These are phyloP conservation scores for Rhadinocentrus ornatus DNA, from an alignment of 2,797 vertebrate species.

Conservation along the genomic window DNA sequence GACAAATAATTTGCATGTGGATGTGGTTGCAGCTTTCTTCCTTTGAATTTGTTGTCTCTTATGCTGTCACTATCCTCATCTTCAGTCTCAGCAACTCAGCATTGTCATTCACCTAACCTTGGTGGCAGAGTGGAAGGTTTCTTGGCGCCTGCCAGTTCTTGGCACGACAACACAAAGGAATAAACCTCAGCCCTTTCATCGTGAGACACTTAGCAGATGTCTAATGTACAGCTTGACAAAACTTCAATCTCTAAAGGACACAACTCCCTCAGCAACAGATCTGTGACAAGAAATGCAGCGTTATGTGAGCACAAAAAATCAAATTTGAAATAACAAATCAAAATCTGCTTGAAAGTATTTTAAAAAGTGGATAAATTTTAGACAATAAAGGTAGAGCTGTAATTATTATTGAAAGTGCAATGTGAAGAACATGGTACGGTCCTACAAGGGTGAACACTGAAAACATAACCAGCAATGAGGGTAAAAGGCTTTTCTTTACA, in stretches of 20 bases:
- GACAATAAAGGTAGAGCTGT: not conserved
- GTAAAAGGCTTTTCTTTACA: not conserved
- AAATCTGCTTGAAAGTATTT: slow-evolving; percentile 36
- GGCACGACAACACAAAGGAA: slow-evolving; percentile 68
- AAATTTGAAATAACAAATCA: slow-evolving; percentile 37
- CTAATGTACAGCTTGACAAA: slow-evolving; percentile 71
- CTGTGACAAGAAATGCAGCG: slow-evolving; percentile 46
- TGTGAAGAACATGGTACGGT: not conserved
- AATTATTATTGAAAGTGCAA: not conserved
- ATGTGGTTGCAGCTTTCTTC: slow-evolving; percentile 30
- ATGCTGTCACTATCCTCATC: slow-evolving; percentile 44
- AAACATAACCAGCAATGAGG: not conserved
- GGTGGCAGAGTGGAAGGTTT: slow-evolving; percentile 73
- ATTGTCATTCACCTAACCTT: slow-evolving; percentile 80
- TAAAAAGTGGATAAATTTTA: slow-evolving; percentile 11
- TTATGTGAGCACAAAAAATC: slow-evolving; percentile 32
- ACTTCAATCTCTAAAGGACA: slow-evolving; percentile 74
- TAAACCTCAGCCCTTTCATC: slow-evolving; percentile 73
- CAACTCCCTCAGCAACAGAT: slow-evolving; percentile 42
- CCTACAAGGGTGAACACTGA: not conserved
- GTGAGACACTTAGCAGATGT: slow-evolving; percentile 78
- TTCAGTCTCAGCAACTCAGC: slow-evolving; percentile 61
- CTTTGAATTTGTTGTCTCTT: slow-evolving; percentile 34
- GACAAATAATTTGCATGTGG: slow-evolving; percentile 17
- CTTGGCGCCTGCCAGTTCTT: slow-evolving; percentile 77